Base-by-base conservation (phyloP, 2,797 vertebrate species). In the Myoxocephalus aenaeus region DNA sequence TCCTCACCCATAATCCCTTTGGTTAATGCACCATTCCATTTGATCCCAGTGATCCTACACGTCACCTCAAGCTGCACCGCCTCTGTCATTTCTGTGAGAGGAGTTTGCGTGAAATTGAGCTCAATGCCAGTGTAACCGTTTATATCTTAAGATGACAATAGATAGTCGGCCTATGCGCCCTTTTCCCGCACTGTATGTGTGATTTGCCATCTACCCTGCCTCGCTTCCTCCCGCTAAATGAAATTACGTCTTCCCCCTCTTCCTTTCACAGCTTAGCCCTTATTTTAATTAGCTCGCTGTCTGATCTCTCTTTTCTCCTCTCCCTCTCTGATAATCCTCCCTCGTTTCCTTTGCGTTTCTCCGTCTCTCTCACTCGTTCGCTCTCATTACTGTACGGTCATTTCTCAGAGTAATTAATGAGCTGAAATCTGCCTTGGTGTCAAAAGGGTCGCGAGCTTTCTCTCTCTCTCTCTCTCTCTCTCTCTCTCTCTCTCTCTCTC, bases 391-490 rank as follows among this genome's bases (percentile, higher is more conserved):
- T 89, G 83, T 86, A 91, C 84, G 89, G 85, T 86, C 85, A 87
- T 89, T 92, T 82, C 71, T 87, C 80, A 2, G 75, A 64, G 80
- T 93, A 93, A 93, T 93, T 94, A 92, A 92, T 86, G 90, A 90
- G 86, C 80, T 62, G 81, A 91, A 94, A 92, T 93, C 92, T 87
- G 80, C 89, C 83, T 84, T 77, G n/a, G 48, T 88, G 90, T 92
- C 90, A 89, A 67, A 48, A 53, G 84, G 91, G 92, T 90, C 86
- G 79, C 58, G 50, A 73, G 82, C 76, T 58, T 25, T 63, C 66
- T 34, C 50, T 40, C 27, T 34, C 51, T 9, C n/a, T 32, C 34
- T 63, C 46, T 73, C 51, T 25, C 29, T 32, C 34, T 34, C 34
- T 34, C 34, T 58, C 54, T 48, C 46, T 20, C 46, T 18, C 46